A percentile compares a stretch with the other conserved stretches of the same genome.
Conservation (phyloP, 1,140 invertebrate genomes). For the Ladona fulva region DNA sequence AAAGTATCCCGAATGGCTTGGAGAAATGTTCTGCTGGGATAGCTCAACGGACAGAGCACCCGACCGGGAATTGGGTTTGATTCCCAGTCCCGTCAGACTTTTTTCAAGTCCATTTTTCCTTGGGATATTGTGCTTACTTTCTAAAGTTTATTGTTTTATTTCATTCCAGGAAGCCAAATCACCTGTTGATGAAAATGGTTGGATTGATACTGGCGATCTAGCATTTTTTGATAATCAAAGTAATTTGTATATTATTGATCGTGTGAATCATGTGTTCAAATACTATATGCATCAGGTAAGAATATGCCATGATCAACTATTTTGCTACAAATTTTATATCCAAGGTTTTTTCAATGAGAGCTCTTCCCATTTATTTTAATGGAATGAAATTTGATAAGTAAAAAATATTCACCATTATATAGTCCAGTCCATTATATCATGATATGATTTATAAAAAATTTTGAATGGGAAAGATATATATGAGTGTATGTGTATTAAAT, state of each 20-base stretch:
- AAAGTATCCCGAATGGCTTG: no score
- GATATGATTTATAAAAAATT: background rate
- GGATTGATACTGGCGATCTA: slow-evolving; percentile 24
- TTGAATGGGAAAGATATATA: background rate
- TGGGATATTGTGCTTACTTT: background rate
- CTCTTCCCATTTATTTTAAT: background rate
- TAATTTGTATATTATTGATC: slow-evolving; percentile 24
- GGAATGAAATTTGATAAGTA: background rate
- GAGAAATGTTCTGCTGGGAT: no score
- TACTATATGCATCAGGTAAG: slow-evolving; percentile 19
- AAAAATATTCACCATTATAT: background rate
- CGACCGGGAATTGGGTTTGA: no score
- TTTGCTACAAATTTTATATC: background rate
- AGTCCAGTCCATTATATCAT: background rate
- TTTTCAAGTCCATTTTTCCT: no score
- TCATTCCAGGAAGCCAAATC: background rate
- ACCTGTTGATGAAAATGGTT: slow-evolving; percentile 10
- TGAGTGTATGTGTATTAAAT: background rate
- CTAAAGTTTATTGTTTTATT: background rate
- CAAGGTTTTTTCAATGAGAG: background rate
- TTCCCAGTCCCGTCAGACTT: no score
- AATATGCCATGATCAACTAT: background rate
- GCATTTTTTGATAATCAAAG: slow-evolving; percentile 25
- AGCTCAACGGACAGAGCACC: no score
- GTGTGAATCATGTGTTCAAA: slow-evolving; percentile 25